A percentile compares a stretch with the other conserved stretches of the same genome.
Evolutionary conservation across 1,140 invertebrate genomes (phyloP).

Genomic region (Ptiloglossa arizonensis): DNA sequence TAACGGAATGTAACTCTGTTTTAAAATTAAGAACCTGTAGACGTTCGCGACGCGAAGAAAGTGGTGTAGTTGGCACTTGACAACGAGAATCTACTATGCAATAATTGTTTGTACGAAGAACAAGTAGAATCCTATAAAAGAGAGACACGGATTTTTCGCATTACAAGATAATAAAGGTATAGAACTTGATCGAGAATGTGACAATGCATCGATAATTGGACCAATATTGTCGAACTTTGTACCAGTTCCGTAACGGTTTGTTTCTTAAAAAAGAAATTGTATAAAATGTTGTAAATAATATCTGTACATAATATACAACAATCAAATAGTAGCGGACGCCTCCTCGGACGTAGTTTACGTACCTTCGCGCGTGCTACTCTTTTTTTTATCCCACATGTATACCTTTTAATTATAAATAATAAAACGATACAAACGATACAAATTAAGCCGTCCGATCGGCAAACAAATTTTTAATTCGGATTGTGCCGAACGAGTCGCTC

Average conservation of each 20-base stretch:
- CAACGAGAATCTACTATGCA: too few relatives aligned
- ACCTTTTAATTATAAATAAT: not conserved
- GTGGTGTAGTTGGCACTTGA: slow-evolving; percentile 15
- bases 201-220: not conserved
- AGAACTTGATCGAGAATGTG: too few relatives aligned
- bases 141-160: not conserved
- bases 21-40: slow-evolving; percentile 38
- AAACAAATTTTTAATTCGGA: too few relatives aligned
- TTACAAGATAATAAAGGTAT: not conserved
- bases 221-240: not conserved
- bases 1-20: not conserved
- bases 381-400: not conserved
- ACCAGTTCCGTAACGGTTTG: not conserved
- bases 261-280: not conserved
- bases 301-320: slow-evolving; percentile 2
- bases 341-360: not conserved
- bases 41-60: not conserved
- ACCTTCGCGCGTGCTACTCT: not conserved
- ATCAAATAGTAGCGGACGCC: too few relatives aligned
- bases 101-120: too few relatives aligned
- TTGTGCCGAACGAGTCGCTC: too few relatives aligned
- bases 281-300: not conserved
- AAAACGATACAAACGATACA: too few relatives aligned
- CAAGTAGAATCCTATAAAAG: too few relatives aligned
- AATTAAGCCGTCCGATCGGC: too few relatives aligned